Evolutionary conservation across 2,888 invertebrate genomes (phyloP).

Genomic region (Steromphala cineraria): DNA sequence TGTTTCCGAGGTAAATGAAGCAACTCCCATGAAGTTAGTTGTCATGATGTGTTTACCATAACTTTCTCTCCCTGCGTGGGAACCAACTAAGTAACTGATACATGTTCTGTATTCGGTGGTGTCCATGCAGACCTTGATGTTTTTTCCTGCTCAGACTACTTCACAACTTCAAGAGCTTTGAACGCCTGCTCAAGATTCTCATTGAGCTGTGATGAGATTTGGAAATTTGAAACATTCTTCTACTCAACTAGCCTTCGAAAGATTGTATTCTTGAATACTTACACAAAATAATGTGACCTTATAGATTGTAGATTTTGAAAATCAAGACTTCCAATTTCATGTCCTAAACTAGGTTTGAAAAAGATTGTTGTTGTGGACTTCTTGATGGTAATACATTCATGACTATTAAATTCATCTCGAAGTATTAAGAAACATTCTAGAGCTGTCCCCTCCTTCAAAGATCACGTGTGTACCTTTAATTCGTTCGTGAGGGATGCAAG

Average conservation of each 20-base stretch:
- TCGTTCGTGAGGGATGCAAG: neutral
- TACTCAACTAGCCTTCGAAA: neutral
- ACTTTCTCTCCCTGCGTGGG: too few relatives aligned
- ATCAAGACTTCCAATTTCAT: too few relatives aligned
- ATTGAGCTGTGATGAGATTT: neutral
- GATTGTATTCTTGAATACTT: neutral
- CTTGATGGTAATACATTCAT: too few relatives aligned
- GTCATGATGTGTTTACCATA: too few relatives aligned
- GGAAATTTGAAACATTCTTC: neutral
- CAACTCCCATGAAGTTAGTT: too few relatives aligned
- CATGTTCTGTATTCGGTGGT: too few relatives aligned
- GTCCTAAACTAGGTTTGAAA: too few relatives aligned
- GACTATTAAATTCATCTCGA: neutral
- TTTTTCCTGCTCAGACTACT: neutral
- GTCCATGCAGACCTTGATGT: neutral
- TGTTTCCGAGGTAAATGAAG: too few relatives aligned
- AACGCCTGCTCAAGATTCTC: neutral
- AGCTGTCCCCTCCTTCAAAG: neutral
- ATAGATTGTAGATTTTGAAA: too few relatives aligned
- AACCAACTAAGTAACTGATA: too few relatives aligned
- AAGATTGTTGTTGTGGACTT: too few relatives aligned
- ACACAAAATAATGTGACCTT: neutral
- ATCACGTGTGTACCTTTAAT: neutral
- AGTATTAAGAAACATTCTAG: neutral
- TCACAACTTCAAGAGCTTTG: neutral